Base-by-base conservation (phyloP, 2,888 invertebrate genomes). In the Cheilosia pagana region DNA sequence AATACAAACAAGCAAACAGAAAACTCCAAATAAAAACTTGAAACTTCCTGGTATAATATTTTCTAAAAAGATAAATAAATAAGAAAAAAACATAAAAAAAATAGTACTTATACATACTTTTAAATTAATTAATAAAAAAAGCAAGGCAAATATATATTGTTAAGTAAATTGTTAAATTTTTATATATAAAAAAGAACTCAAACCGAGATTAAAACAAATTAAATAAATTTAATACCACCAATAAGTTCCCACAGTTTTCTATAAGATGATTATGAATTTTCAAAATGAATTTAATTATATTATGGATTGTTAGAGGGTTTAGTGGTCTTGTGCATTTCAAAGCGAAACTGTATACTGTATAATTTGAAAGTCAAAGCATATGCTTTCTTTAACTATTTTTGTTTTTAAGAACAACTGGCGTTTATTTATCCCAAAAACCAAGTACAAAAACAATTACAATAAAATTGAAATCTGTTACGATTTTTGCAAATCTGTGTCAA, bases 151-250 rank as follows among this genome's bases (percentile, higher is more conserved):
- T 43, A 67, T 53, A 71, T 59, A 78, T 78, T 71, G 59, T 60
- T 82, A 71, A 67, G 60, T 52, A 65, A 81, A 62, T 77, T 86
- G 86, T 86, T 76, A 86, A 71, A 41, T 71, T 76, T 81, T 82
- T 81, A 67, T 75, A 81, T 43, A 72, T n/a, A 72, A 21, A 62
- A 71, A 48, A 45, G 14, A 39, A 43, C n/a, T n/a, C 45, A 50
- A 75, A 75, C 39, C 60, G 77, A 83, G 63, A 83, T 74, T 68
- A 70, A 76, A 87, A 86, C 81, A 78, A 85, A 81, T n/a, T 19
- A 87, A 81, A 87, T 86, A 75, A 87, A 81, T 55, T 81, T 65
- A 71, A 81, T 81, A 85, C 85, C 85, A 85, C 85, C 85, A 85
- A 76, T 67, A 76, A 65, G 76, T 79, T 85, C 85, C 85, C 85